Evolutionary conservation across 2,113 vertebrate species (phyloP).

Genomic region (Petaurus breviceps): DNA sequence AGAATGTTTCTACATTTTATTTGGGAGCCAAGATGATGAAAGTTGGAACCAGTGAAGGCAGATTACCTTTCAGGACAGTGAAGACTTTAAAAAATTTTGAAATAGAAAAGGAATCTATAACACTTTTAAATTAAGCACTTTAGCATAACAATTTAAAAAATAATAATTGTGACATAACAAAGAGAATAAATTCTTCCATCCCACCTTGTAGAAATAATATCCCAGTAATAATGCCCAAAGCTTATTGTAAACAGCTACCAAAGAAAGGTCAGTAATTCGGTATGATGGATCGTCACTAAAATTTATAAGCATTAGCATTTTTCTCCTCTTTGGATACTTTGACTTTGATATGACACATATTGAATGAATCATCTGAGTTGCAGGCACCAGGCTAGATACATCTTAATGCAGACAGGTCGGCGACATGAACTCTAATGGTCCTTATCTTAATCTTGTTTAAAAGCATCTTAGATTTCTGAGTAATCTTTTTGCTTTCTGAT

Average conservation of each 20-base stretch:
- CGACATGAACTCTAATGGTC: constrained; percentile 92
- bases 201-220: neutral
- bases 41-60: neutral
- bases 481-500: constrained; percentile 90
- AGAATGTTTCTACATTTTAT: neutral
- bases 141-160: neutral
- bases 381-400: constrained; percentile 87
- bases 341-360: constrained; percentile 91
- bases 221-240: constrained; percentile 58
- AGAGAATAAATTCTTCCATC: constrained; percentile 54
- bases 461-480: constrained; percentile 92
- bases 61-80: neutral
- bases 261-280: constrained; percentile 82
- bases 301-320: constrained; percentile 85
- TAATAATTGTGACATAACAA: constrained; percentile 2
- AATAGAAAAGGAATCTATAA: neutral
- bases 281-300: constrained; percentile 81
- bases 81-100: neutral
- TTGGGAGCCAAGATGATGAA: neutral
- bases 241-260: constrained; percentile 61
- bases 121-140: neutral
- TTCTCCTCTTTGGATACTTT: constrained; percentile 82
- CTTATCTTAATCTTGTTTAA: constrained; percentile 95
- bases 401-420: constrained; percentile 93
- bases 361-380: constrained; percentile 84